Conservation (phyloP, 2,113 vertebrate species). For the Cyrtonyx montezumae region DNA sequence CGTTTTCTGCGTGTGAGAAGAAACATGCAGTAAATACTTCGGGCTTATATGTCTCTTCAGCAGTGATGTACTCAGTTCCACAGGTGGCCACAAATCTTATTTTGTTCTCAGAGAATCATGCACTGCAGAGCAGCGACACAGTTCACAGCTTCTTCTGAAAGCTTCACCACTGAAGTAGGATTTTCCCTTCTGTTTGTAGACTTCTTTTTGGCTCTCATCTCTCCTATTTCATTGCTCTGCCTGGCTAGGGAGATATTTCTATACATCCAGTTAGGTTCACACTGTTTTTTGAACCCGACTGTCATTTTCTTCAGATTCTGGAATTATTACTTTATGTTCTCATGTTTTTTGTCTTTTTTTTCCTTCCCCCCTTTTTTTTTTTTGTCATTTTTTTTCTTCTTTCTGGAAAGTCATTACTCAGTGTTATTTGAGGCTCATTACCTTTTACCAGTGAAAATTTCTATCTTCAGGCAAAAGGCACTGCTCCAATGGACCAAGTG, state of each 20-base stretch:
- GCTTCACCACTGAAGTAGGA: neutral
- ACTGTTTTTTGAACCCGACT: neutral
- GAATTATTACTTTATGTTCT: neutral
- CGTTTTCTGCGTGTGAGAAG: neutral
- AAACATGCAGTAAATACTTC: neutral
- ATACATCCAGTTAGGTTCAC: neutral
- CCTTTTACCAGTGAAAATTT: neutral
- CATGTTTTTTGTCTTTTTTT: neutral
- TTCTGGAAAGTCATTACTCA: neutral
- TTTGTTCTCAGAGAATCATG: neutral
- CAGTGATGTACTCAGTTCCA: accelerated
- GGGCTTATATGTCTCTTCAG: neutral
- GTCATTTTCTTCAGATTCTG: neutral
- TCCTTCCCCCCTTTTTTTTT: neutral
- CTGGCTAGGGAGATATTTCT: neutral
- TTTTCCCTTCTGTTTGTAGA: neutral
- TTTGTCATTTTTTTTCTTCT: neutral
- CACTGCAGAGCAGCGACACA: neutral
- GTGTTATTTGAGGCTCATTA: neutral
- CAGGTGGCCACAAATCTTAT: neutral
- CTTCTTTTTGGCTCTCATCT: neutral
- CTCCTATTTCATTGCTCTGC: neutral
- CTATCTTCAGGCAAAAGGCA: neutral
- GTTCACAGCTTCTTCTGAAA: neutral
- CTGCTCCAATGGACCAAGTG: neutral